Evolutionary conservation across 2,797 vertebrate genomes (phyloP).

Genomic region (Clarias platycephalus): DNA sequence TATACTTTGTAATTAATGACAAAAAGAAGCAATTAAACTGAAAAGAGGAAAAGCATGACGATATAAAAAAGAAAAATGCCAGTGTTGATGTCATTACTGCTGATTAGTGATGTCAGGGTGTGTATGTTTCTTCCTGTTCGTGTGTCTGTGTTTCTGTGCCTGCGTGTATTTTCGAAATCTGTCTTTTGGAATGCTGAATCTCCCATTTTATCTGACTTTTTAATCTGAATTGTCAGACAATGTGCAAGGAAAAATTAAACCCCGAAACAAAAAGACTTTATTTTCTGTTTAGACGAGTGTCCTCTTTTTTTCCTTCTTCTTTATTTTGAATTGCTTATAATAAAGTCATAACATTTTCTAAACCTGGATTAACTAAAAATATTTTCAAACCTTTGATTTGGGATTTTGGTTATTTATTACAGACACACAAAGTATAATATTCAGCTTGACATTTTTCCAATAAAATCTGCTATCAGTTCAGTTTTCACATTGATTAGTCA

Average conservation of each 20-base stretch:
- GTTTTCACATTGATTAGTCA: too few relatives aligned
- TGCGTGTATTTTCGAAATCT: conserved; percentile 63
- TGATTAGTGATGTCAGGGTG: conserved; percentile 72
- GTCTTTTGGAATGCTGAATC: conserved; percentile 67
- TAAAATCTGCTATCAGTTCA: neutral
- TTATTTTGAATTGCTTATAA: conserved; percentile 36
- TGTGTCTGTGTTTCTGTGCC: conserved; percentile 61
- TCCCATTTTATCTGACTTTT: conserved; percentile 56
- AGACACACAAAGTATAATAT: neutral
- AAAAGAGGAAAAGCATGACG: conserved; percentile 71
- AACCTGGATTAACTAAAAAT: conserved; percentile 26
- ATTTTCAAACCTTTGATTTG: conserved; percentile 28
- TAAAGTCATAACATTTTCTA: conserved; percentile 42
- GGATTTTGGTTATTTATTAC: conserved; percentile 21
- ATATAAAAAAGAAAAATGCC: conserved; percentile 63
- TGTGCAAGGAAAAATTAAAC: conserved; percentile 50
- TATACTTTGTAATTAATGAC: conserved; percentile 61
- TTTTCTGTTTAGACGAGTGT: conserved; percentile 63
- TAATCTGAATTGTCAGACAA: conserved; percentile 47
- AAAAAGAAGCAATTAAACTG: conserved; percentile 69
- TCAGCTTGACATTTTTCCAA: neutral
- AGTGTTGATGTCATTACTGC: conserved; percentile 70
- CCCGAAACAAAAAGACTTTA: conserved; percentile 42
- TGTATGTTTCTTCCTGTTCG: conserved; percentile 67
- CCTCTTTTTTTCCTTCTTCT: conserved; percentile 38